Evolutionary conservation across 2,797 vertebrate genomes (phyloP), one percentile per base, ranked within the genome.

Genomic region (Allobates femoralis): DNA sequence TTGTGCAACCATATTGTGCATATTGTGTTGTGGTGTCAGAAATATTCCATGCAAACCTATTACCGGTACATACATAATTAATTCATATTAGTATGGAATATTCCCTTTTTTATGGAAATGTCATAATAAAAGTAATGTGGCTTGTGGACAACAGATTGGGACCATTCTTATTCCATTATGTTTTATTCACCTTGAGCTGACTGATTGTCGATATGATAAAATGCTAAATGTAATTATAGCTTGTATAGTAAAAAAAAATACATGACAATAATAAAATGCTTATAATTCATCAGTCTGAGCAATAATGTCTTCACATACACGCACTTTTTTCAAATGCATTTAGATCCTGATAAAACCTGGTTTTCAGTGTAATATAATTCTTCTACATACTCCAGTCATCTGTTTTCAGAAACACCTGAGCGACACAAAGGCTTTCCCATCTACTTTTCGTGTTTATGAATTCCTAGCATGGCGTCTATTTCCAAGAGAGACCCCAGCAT

Each of bases 401-500:
- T 71, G 67, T 71, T 71, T 71, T 71, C n/a, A 23, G 41, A 71
- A 21, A 71, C 60, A 51, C 37, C 79, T 66, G 79, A 66, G 21
- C 41, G 66, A 50, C n/a, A 12, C 32, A 50, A 50, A 80, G 79
- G 79, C 26, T 80, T 80, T 66, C 60, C 37, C 41, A 11, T 41
- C 60, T 51, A 18, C 37, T 66, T 80, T 79, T 64, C 30, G 58
- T 66, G 41, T 80, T 80, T 80, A 50, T 80, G 79, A 66, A 66
- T 80, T 80, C 60, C 16, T 60, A 80, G 60, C 79, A 26, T 82
- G 66, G 23, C 28, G 18, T 71, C 41, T 51, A 71, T 82, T 51
- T 69, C 46, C 50, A 56, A 37, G 67, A 71, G 66, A 71, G 64
- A 69, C 80, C 66, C 66, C 80, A 56, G 80, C 80, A 69, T 82